Conservation (phyloP, 2,113 vertebrate genomes). For the Psittacula cyanocephala region DNA sequence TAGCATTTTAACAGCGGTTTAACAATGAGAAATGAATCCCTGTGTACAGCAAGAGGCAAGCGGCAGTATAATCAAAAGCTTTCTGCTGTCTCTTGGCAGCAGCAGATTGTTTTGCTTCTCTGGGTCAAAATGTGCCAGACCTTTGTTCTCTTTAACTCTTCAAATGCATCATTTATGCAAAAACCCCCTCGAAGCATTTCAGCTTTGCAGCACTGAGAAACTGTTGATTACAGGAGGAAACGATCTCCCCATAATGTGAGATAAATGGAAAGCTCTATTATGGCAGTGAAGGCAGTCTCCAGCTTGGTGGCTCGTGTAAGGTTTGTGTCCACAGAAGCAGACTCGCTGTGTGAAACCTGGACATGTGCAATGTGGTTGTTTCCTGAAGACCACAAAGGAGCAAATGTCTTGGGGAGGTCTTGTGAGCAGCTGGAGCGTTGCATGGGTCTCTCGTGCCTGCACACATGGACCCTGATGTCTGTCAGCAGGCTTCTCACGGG, state of each 20-base stretch:
- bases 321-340: not conserved
- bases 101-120: not conserved
- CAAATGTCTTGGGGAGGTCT: not conserved
- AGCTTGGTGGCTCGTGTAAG: not conserved
- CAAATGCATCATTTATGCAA: not conserved
- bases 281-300: not conserved
- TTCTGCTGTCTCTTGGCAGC: conserved; percentile 24
- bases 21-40: not conserved
- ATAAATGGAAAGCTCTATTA: not conserved
- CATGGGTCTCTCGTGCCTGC: not conserved
- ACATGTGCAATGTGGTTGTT: rapidly evolving
- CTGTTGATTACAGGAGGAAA: not conserved
- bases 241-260: not conserved
- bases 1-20: conserved; percentile 3
- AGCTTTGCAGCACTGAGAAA: not conserved
- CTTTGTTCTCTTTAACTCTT: conserved; percentile 23
- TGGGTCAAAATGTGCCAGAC: conserved; percentile 7
- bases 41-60: not conserved
- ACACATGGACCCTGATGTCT: not conserved
- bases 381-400: not conserved
- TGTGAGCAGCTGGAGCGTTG: not conserved
- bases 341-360: not conserved
- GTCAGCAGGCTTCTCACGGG: not conserved
- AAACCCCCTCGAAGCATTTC: not conserved
- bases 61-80: conserved; percentile 5